Evolutionary conservation across 2,888 invertebrate genomes (phyloP), one percentile per base, ranked within the genome.

Genomic region (Agonopterix heracliana): DNA sequence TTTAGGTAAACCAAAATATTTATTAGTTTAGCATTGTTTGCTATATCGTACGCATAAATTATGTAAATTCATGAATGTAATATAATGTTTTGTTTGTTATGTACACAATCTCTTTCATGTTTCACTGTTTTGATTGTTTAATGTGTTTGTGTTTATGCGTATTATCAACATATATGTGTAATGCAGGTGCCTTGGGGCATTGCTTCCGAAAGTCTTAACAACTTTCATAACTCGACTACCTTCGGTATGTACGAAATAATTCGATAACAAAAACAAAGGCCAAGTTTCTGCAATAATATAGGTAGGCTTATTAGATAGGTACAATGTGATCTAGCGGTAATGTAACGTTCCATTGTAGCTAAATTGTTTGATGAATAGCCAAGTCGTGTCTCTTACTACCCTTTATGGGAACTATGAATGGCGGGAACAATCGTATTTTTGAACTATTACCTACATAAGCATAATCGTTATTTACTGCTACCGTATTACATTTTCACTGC

Each of bases 201-300:
- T 26, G 26, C 26, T 26, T 26, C 3, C 26, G 3, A 26, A 26
- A 26, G 26, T 26, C 26, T 5, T 5, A 26, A 26, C 26, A 26
- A 61, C 54, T 60, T 61, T 49, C 47, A 48, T 47, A 36, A 42
- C 35, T 47, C 12, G 34, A 47, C 35, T 52, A 14, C 13, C 11
- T 44, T 7, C 26, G 17, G 2, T 17, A 26, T 7, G 26, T 26
- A 26, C 26, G 26, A 10, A 38, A 13, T 34, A 35, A 35, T 13
- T 42, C 47, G 50, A 65, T 64, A 65, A 61, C 53, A 62, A 61
- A 68, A 53, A 65, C 63, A 64, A 66, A 63, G 65, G 59, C 64
- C 59, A 66, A 71, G 64, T 69, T 71, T 63, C 49, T 47, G 7
- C 26, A 26, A 26, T 26, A 48, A 55, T 14, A 59, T 50, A 53